Evolutionary conservation across 2,888 invertebrate species (phyloP).

Genomic region (Alloplasta piceator): DNA sequence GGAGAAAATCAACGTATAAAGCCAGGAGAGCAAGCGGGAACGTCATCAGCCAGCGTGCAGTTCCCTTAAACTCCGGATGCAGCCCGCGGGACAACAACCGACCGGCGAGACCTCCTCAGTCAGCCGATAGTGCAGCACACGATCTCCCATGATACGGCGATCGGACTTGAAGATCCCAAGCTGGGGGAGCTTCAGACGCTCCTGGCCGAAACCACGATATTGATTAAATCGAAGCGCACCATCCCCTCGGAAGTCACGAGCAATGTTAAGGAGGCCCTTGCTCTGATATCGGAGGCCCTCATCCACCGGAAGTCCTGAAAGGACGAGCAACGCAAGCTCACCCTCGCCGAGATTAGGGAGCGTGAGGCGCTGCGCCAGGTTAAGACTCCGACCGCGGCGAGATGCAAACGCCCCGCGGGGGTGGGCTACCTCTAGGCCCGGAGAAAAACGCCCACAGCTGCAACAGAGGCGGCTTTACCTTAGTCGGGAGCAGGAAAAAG

Average conservation of each 20-base stretch:
- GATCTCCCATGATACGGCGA: slow-evolving; percentile 34
- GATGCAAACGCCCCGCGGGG: slow-evolving; percentile 18
- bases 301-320: slow-evolving; percentile 28
- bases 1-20: no score
- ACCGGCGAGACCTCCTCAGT: background rate
- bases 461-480: background rate
- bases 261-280: slow-evolving; percentile 41
- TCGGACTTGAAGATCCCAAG: slow-evolving; percentile 41
- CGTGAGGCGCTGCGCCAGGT: slow-evolving; percentile 12
- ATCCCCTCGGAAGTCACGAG: slow-evolving; percentile 44
- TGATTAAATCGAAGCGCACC: slow-evolving; percentile 33
- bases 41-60: background rate
- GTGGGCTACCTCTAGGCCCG: slow-evolving; percentile 25
- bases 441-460: background rate
- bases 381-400: slow-evolving; percentile 17
- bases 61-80: background rate
- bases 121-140: slow-evolving; percentile 10
- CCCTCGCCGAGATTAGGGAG: no score
- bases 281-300: slow-evolving; percentile 16
- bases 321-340: no score
- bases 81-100: slow-evolving; percentile 4
- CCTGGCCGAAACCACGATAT: slow-evolving; percentile 11
- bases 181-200: slow-evolving; percentile 25
- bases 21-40: background rate
- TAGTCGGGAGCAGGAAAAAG: no score